Base-by-base conservation (phyloP, 1,140 invertebrate genomes). In the Dreissena polymorpha region DNA sequence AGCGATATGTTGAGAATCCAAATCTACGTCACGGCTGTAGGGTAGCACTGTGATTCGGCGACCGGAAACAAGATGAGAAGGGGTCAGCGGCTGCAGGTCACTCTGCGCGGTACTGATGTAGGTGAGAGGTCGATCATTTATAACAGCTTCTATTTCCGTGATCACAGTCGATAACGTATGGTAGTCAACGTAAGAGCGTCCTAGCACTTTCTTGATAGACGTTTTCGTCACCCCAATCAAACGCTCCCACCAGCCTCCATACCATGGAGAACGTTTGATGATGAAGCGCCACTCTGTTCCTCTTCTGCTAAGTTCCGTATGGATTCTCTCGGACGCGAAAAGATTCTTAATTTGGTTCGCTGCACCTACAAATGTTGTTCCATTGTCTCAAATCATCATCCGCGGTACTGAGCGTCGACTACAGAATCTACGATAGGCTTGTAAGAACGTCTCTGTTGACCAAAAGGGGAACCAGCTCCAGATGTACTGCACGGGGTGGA, bases 31-130 rank as follows among this genome's bases (percentile, higher is more conserved):
- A 7, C 39, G 10, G 23, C 21, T 39, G 29, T 67, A 18, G 21
- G 69, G 63, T 27, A 68, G 18, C 18, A 13, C 16, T 49, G 21
- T 82, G 5, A 82, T 51, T 51, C 39, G 49, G 5, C 70, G 69
- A 7, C 69, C 79, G 39, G 63, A 25, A n/a, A 82, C 10, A 6
- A 82, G 60, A 21, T 73, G 69, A 49, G 79, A 23, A 7, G 69
- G 70, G n/a, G 70, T 74, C 29, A 82, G 29, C 18, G 79, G 79
- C n/a, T 74, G 70, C 27, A 18, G 2, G 49, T 82, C 79, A 50
- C 29, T 50, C 18, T 18, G 25, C 16, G n/a, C 51, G 27, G 23
- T 18, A 18, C 16, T 49, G 18, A 82, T 63, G 29, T 74, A 64
- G 5, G 79, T 74, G 5, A 74, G n/a, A 21, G 79, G 57, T 18